Conservation (phyloP, 2,113 vertebrate genomes). For the Psittacara wagleri region DNA sequence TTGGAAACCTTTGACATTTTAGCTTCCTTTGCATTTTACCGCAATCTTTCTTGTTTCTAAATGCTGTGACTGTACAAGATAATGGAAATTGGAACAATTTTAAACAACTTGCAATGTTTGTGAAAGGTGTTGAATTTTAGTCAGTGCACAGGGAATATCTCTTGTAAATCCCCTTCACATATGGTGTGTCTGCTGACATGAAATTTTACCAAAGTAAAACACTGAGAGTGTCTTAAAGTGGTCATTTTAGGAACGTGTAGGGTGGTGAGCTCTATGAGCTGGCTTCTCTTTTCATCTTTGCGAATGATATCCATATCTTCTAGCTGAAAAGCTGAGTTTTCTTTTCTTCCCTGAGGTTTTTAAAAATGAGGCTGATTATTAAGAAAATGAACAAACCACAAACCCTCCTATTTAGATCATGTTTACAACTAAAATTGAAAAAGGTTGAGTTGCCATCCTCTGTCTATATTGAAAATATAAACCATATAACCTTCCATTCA, state of each 20-base stretch:
- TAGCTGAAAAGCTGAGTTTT: not conserved
- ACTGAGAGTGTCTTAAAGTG: not conserved
- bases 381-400: not conserved
- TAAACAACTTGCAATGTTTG: conserved; percentile 11
- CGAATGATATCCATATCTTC: not conserved
- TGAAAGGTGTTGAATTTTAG: conserved; percentile 5
- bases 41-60: not conserved
- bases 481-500: not conserved
- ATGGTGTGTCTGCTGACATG: not conserved
- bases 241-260: not conserved
- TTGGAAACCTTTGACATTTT: conserved; percentile 10
- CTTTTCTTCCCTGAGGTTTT: not conserved
- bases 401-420: not conserved
- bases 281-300: not conserved
- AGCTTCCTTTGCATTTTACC: conserved; percentile 7
- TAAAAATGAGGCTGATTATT: not conserved
- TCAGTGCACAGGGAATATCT: not conserved
- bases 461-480: not conserved
- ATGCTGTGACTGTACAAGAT: not conserved
- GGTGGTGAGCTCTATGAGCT: not conserved
- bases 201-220: not conserved
- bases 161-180: not conserved
- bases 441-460: not conserved
- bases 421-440: not conserved
- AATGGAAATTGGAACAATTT: conserved; percentile 39